phyloP scores from a whole-genome alignment of 2,113 vertebrate species.

The Otis tarda region DNA sequence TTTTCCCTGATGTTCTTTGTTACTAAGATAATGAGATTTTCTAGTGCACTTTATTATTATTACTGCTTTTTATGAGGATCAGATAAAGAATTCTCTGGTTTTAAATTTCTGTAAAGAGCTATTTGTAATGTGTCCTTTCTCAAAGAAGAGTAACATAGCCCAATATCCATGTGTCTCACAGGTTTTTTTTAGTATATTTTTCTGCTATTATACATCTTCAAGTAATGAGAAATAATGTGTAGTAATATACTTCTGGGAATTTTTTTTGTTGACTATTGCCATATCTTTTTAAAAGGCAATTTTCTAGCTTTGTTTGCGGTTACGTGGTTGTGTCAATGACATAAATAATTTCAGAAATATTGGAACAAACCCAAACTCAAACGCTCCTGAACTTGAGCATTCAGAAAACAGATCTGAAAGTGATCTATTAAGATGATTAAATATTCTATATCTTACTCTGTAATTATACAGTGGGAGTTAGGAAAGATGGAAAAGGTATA shows the following conservation, averaged over 20 bases:
- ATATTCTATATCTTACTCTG: not conserved
- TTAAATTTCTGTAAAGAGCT: not conserved
- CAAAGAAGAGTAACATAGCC: not conserved
- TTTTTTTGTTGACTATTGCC: not conserved
- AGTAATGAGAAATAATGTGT: not conserved
- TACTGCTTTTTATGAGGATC: not conserved
- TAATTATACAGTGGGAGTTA: accelerated
- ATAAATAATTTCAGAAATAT: not conserved
- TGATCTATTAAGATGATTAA: not conserved
- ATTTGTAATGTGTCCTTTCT: not conserved
- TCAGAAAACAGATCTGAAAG: not conserved
- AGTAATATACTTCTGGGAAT: not conserved
- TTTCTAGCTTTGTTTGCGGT: not conserved
- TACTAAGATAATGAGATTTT: not conserved
- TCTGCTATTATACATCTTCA: not conserved
- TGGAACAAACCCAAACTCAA: not conserved
- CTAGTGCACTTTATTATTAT: not conserved
- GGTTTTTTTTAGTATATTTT: not conserved
- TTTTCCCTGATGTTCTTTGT: not conserved
- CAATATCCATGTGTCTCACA: accelerated
- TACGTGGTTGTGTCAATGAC: accelerated
- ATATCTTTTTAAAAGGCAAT: not conserved
- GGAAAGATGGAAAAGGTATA: not conserved
- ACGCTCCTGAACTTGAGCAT: not conserved
- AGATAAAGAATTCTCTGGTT: not conserved